Base-by-base conservation (phyloP, 2,113 vertebrate genomes). In the Psittacula cyanocephala region DNA sequence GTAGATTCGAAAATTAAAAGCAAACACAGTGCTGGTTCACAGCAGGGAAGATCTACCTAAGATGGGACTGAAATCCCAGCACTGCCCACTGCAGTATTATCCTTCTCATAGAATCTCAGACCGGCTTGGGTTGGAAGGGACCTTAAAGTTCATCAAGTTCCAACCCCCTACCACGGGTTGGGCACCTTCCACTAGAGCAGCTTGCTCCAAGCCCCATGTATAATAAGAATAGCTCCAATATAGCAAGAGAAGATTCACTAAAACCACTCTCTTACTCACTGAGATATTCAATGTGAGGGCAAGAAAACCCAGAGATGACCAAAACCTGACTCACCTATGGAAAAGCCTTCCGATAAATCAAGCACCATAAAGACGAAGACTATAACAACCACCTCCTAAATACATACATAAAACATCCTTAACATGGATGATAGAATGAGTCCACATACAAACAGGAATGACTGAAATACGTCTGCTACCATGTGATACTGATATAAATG, bases 361-460 rank as follows among this genome's bases (percentile, higher is more conserved):
- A n/a, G 6, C 4, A 13, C 3, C 10, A 5, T 1, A 17, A 79
- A 71, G 67, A 23, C 22, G 22, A 62, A 46, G 82, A 15, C 16
- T 23, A 0, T 15, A 28, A 31, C 13, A 63, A 62, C n/a, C 22
- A 53, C 4, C 29, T 41, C 43, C 49, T 50, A 13, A 76, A 65
- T 7, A 22, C 1, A 11, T 4, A 16, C 18, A 44, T 29, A 44
- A 70, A 63, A 5, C 31, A 22, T 57, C 50, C 57, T n/a, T 0
- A 55, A 4, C 2, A 10, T 1, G 16, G 69, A 25, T 0, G 0
- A 27, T 9, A 62, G 31, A 44, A 60, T 3, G 37, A 77, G 44
- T 27, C 35, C 76, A 31, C 12, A 1, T 2, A 16, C 52, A 60
- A 31, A 20, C 39, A 72, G 17, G 13, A 23, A 22, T 6, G 11